Evolutionary conservation across 2,888 invertebrate species (phyloP).

Genomic region (Xestia ashworthii): DNA sequence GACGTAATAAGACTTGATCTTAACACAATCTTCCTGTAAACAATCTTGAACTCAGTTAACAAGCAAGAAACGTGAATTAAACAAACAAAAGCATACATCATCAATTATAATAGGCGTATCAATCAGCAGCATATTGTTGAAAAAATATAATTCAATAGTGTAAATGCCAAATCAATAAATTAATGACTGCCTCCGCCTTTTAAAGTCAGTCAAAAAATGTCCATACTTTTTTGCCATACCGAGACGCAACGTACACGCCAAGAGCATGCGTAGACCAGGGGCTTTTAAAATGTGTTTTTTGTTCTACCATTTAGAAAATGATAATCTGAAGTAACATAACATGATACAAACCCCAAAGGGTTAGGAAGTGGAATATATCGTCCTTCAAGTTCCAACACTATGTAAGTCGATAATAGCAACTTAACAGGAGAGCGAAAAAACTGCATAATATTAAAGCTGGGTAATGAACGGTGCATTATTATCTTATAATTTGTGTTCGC

Average conservation of each 20-base stretch:
- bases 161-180: constrained; percentile 12
- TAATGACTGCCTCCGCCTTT: neutral
- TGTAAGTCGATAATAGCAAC: no score
- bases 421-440: no score
- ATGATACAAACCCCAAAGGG: neutral
- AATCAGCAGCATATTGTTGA: constrained; percentile 3
- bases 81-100: constrained; percentile 19
- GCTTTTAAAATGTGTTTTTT: neutral
- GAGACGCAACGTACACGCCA: neutral
- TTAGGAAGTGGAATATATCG: no score
- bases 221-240: neutral
- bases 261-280: neutral
- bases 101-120: constrained; percentile 27
- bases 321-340: neutral
- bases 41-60: constrained; percentile 8
- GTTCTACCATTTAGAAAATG: neutral
- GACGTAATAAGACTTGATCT: constrained; percentile 11
- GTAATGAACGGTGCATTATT: no score
- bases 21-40: constrained; percentile 27
- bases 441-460: no score
- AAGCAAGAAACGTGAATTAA: constrained; percentile 39
- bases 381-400: no score
- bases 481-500: no score
- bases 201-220: neutral
- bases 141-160: neutral